Evolutionary conservation across 2,797 vertebrate genomes (phyloP), one percentile per base, ranked within the genome.

Genomic region (Tadarida brasiliensis): DNA sequence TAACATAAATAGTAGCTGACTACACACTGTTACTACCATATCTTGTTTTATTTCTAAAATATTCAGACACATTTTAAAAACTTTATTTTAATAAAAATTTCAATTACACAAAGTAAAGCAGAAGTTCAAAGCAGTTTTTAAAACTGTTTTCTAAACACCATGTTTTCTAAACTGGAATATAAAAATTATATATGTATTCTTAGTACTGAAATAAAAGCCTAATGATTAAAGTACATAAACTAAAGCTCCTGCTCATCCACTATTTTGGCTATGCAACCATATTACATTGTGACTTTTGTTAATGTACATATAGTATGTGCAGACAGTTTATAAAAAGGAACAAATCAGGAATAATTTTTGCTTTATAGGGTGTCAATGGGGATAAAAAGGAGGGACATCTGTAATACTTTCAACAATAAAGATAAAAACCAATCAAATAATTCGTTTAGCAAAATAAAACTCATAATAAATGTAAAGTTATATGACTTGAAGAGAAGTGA

Each of bases 211-310:
- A 87, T 44, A 68, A 85, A 56, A 67, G 56, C 14, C 30, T n/a
- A 91, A 70, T 74, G 87, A 68, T 94, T 92, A 84, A 84, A 86
- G 16, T 74, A 91, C 81, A 63, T 77, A 81, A 92, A 87, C 2
- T 49, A 49, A 87, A 87, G 28, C 4, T 74, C 51, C 68, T 80
- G 90, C 11, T 59, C 16, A 70, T 73, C n/a, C 33, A 92, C 30
- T 76, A 10, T 67, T 56, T 90, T 86, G 78, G 54, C 81, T 68
- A 73, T 30, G 12, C 51, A 92, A 77, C 11, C 16, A 22, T 56
- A 65, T 91, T 90, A 56, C 22, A 91, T 91, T 77, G 49, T 85
- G 65, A 85, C 20, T 81, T 20, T 70, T 81, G 2, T 57, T 74
- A 93, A 89, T 12, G 5, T 78, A 85, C 86, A 57, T 28, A 81